These are phyloP conservation scores for Gallinago stenura DNA, from an alignment of 2,797 vertebrate species.

Conservation along the genomic window DNA sequence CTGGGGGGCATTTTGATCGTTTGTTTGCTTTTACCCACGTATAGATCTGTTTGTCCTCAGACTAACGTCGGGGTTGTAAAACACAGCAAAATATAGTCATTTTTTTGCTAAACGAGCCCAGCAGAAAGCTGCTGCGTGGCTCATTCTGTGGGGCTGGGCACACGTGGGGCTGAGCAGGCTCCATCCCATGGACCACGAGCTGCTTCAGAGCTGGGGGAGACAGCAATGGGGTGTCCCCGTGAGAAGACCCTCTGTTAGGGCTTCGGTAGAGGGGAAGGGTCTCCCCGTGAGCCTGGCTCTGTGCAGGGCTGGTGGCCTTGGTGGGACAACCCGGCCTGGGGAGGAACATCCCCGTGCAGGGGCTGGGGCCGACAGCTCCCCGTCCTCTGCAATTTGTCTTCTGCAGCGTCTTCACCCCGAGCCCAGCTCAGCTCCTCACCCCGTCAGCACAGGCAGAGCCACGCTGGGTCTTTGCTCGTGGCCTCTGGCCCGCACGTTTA, in stretches of 20 bases:
- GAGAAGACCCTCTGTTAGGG: neutral
- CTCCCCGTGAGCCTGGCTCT: accelerated
- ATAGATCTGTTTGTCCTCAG: neutral
- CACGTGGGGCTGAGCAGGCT: neutral
- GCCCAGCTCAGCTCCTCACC: neutral
- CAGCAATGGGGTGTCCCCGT: accelerated
- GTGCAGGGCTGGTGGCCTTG: accelerated
- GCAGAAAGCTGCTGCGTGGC: accelerated
- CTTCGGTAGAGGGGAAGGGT: neutral
- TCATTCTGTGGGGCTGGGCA: accelerated
- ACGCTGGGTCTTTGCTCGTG: accelerated
- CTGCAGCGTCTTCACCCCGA: neutral
- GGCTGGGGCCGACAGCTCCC: accelerated
- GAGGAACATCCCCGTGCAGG: accelerated
- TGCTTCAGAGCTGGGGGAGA: neutral
- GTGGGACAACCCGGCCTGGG: neutral
- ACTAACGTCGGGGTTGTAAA: neutral
- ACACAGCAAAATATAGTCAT: neutral
- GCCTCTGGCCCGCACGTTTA: neutral
- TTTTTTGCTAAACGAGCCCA: neutral
- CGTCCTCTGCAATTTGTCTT: no score
- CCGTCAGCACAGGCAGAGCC: no score
- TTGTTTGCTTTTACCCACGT: neutral
- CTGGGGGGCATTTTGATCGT: accelerated
- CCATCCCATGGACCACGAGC: accelerated